Evolutionary conservation across 1,140 invertebrate species (phyloP), one percentile per base, ranked within the genome.

Genomic region (Chelonus insularis): DNA sequence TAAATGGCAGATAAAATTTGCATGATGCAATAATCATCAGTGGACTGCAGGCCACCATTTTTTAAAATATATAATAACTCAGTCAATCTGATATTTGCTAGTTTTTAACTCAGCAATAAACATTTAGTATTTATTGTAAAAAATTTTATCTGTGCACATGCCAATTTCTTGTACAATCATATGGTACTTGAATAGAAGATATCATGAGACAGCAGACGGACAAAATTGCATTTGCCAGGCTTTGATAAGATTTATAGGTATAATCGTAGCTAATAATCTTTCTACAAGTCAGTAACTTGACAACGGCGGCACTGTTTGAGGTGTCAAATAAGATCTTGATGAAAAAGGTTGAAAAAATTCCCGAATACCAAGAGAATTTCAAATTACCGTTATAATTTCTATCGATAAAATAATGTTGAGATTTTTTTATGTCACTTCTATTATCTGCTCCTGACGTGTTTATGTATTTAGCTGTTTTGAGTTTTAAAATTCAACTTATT

Each of bases 171-270:
- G 21, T 29, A 18, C 20, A 48, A 48, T 43, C 45, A 48, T 8
- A 48, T 23, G 23, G 18, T 18, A 48, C 45, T 48, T 48, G 14
- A 34, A 39, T 45, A 12, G 43, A 45, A 12, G 43, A 23, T 48
- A 48, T 48, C 45, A 48, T 48, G 21, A 48, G 21, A 48, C 51
- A 54, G 12, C 51, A 36, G 51, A 39, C 29, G 18, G 16, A 23
- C 51, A 18, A 21, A n/a, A 54, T 36, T 54, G 51, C 51, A 34
- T 54, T 54, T 36, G 14, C 51, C 14, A n/a, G 51, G n/a, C 25
- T 8, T 20, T 23, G 51, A 48, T 48, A 48, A 48, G 45, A 48
- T 48, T 48, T 48, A 48, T 48, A 48, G 20, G 45, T 7, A 29
- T 48, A 23, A 48, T 48, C 45, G n/a, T 23, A 25, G 20, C 9